Evolutionary conservation across 2,888 invertebrate species (phyloP), one percentile per base, ranked within the genome.

Genomic region (Nomada fucata): DNA sequence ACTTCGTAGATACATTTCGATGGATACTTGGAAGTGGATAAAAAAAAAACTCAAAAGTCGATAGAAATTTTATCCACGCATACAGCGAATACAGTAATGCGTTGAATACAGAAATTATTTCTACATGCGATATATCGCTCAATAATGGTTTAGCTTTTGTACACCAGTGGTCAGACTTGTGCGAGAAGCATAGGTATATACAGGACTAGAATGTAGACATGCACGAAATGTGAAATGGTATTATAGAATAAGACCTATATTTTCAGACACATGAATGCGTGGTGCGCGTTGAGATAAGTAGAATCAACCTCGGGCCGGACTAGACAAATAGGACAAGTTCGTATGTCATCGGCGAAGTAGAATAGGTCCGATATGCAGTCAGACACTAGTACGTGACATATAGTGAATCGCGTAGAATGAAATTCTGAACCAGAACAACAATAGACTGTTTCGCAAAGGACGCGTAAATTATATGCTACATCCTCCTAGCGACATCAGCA

Each of bases 211-310:
- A 29, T 44, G 61, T 20, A 13, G 29, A 29, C 61, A 13, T 29
- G 50, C 2, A 59, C n/a, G 18, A 42, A 29, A 55, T 36, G 36
- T 18, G n/a, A 18, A 20, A 60, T 20, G 42, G 42, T 47, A 50
- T 55, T 36, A 68, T 78, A 63, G 76, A 61, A 78, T 63, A 61
- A 73, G 73, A 50, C 63, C 23, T 76, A 50, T 59, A 64, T 57
- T 50, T 29, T 64, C 47, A 64, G 47, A 42, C 73, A 57, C 50
- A 57, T 72, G 65, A 73, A 73, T 36, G 57, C 65, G 2, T 9
- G 57, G 11, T 36, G 65, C 36, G 10, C 47, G 57, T 36, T 20
- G 26, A 70, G 74, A 71, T 74, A 76, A 71, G 73, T 76, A 57
- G 70, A 76, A 44, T 61, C 74, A 68, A 36, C 47, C 64, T 18